Conservation (phyloP, 2,797 vertebrate genomes). For the Psittacula derbiana region DNA sequence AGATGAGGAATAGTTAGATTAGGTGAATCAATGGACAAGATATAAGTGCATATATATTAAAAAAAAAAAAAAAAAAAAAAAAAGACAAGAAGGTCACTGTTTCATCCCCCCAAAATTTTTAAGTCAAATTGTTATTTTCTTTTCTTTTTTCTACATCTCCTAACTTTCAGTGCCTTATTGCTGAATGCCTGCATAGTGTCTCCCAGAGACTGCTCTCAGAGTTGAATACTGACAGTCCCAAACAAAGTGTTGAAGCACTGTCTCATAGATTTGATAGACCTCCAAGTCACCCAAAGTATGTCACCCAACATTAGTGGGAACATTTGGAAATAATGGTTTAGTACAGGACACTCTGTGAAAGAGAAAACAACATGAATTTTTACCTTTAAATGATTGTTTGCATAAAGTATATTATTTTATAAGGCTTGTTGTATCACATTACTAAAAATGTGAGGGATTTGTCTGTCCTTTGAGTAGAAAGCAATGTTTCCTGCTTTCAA, state of each 20-base stretch:
- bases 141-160: background rate
- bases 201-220: background rate
- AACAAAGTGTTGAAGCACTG: background rate
- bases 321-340: background rate
- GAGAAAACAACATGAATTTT: background rate
- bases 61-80: background rate
- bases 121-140: fast-evolving
- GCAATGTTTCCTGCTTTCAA: background rate
- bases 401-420: background rate
- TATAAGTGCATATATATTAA: background rate
- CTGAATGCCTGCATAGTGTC: background rate
- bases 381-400: background rate
- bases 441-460: background rate
- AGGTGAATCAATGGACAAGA: background rate
- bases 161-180: background rate
- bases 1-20: background rate
- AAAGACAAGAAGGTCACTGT: background rate
- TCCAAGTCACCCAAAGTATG: background rate
- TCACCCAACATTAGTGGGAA: background rate
- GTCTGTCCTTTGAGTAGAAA: background rate
- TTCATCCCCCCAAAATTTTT: background rate
- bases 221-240: background rate
- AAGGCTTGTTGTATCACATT: background rate
- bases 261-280: background rate
- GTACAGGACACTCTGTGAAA: background rate